A percentile compares a stretch with the other conserved stretches of the same genome.
These are phyloP conservation scores for Aurelia coerulea DNA, from an alignment of 30 jellyfish, hydroid and myxozoan genomes.

Conservation along the genomic window DNA sequence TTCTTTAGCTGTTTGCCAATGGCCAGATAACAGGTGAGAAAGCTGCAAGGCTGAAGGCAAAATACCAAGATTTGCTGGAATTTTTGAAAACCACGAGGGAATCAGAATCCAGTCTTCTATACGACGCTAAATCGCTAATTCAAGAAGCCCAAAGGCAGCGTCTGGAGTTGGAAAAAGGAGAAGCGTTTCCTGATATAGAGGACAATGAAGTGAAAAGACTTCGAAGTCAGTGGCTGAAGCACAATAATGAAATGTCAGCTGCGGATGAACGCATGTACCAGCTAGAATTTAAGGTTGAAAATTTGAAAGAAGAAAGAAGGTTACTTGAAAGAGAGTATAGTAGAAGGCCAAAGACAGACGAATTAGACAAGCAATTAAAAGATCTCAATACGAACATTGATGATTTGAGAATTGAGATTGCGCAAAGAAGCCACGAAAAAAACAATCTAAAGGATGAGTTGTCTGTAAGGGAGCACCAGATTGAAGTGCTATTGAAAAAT, in stretches of 20 bases:
- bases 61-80: conserved; percentile 68
- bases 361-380: conserved; percentile 71
- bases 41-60: conserved; percentile 83
- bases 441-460: conserved; percentile 82
- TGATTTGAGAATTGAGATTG: conserved; percentile 80
- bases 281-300: conserved; percentile 65
- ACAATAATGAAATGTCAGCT: conserved; percentile 80
- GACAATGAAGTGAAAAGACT: conserved; percentile 90
- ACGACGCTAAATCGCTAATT: conserved; percentile 76
- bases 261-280: conserved; percentile 79
- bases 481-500: conserved; percentile 42
- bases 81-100: conserved; percentile 66
- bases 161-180: conserved; percentile 81
- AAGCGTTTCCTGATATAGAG: conserved; percentile 85
- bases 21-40: conserved; percentile 82
- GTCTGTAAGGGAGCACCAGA: conserved; percentile 44
- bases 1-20: conserved; percentile 61
- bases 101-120: conserved; percentile 67
- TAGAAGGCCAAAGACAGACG: conserved; percentile 89
- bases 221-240: conserved; percentile 74
- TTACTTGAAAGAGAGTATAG: conserved; percentile 76
- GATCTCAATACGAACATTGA: conserved; percentile 70
- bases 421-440: conserved; percentile 86
- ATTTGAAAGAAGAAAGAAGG: conserved; percentile 80
- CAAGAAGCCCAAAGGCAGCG: conserved; percentile 79